phyloP scores from a whole-genome alignment of 2,888 invertebrate species.

The Leptura quadrifasciata region DNA sequence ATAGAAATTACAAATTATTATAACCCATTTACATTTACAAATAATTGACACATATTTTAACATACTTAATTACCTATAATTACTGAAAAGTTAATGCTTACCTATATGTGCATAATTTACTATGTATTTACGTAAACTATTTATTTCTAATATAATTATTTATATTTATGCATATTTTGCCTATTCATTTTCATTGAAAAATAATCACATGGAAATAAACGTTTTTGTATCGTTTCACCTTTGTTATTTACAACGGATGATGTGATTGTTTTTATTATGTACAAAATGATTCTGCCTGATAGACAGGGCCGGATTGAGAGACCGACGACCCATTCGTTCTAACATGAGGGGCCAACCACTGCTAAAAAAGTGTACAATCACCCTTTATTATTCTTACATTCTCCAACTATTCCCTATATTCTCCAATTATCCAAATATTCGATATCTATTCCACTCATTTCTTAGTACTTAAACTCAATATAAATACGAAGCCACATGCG shows the following conservation, averaged over 20 bases:
- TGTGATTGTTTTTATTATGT: background rate
- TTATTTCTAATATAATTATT: background rate
- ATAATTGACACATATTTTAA: background rate
- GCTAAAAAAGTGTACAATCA: too few species aligned
- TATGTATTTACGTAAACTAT: background rate
- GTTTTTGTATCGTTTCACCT: background rate
- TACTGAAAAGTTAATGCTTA: background rate
- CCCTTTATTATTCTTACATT: too few species aligned
- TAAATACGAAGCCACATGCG: too few species aligned
- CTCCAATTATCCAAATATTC: too few species aligned
- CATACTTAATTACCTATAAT: background rate
- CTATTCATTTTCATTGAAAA: background rate
- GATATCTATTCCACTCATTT: too few species aligned
- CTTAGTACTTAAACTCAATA: too few species aligned
- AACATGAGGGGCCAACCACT: background rate
- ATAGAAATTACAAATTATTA: too few species aligned
- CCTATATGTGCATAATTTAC: slow-evolving; percentile 3
- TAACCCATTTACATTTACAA: background rate
- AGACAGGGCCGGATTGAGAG: background rate
- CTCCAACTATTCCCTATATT: too few species aligned
- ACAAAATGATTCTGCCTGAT: background rate
- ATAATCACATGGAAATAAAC: slow-evolving; percentile 5
- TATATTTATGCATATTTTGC: background rate
- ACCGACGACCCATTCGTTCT: background rate
- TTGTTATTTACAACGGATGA: background rate